phyloP scores from a whole-genome alignment of 1,140 invertebrate genomes.

The Lysiphlebus fabarum region DNA sequence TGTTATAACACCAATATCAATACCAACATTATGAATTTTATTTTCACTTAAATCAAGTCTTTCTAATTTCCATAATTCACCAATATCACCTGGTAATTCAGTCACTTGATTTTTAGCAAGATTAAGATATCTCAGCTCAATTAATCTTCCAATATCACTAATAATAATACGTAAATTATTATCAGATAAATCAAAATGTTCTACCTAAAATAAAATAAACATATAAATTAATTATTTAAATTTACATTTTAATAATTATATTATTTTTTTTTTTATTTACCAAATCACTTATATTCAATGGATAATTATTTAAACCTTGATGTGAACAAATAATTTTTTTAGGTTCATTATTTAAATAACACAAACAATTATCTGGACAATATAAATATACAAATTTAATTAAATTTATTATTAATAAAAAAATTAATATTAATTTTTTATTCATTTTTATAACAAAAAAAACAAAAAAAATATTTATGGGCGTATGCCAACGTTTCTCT shows the following conservation, averaged over 20 bases:
- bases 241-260: background rate
- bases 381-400: conserved; percentile 21
- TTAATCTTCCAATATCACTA: conserved; percentile 34
- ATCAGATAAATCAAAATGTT: conserved; percentile 42
- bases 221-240: no score
- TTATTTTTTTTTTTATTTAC: conserved; percentile 14
- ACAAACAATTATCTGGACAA: conserved; percentile 34
- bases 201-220: conserved; percentile 29
- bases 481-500: no score
- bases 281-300: conserved; percentile 34
- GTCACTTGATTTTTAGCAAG: conserved; percentile 40
- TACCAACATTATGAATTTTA: conserved; percentile 21
- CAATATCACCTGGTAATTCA: conserved; percentile 34
- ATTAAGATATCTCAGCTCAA: conserved; percentile 39
- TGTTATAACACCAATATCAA: conserved; percentile 30
- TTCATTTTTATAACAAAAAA: background rate
- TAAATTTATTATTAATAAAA: conserved; percentile 1
- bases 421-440: background rate
- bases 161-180: conserved; percentile 37
- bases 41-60: conserved; percentile 40
- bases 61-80: conserved; percentile 31
- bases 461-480: no score
- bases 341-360: conserved; percentile 29
- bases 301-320: conserved; percentile 32
- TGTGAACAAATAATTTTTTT: conserved; percentile 32